Evolutionary conservation across 2,888 invertebrate genomes (phyloP), one percentile per base, ranked within the genome.

Genomic region (Eupithecia dodoneata): DNA sequence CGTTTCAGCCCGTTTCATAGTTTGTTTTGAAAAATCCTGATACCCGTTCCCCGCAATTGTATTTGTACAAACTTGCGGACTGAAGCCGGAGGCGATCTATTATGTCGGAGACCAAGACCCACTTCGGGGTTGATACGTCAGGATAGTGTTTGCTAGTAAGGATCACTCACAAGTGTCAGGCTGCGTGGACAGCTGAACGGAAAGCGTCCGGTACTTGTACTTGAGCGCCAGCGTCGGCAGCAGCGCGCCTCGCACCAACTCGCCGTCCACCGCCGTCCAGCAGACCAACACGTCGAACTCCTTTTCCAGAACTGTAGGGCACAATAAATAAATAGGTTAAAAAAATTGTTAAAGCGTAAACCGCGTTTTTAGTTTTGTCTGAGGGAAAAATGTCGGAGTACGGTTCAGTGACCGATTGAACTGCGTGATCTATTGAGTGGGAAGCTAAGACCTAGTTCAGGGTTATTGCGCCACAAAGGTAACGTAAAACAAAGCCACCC

Each of bases 211-310:
- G 92, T 97, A 97, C 83, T 96, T 95, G 93, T 96, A 96, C 86
- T 96, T 96, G 76, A 95, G 94, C 82, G 96, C 95, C 76, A 97
- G 91, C 0, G 96, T 96, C 0, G 97, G 96, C 81, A 96, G 90
- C 81, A 97, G 87, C 71, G 96, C 96, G 71, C 96, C 96, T 73
- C 96, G 91, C 2, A 96, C 96, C 84, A 97, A 88, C 86, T 96
- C 96, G 2, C 95, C 93, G 91, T 97, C 97, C 84, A 96, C 96
- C 76, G 94, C 94, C 80, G 96, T 96, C 92, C 96, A 91, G 93
- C 96, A 85, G 70, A 97, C 96, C 72, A 97, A 87, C 79, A 96
- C 96, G 89, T 97, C 97, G 90, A 96, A 96, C 83, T 96, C 95
- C 81, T 94, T 95, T 82, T 94, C 94, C 63, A 94, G 79, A 67